Evolutionary conservation across 2,888 invertebrate genomes (phyloP).

Genomic region (Incurvaria masculella): DNA sequence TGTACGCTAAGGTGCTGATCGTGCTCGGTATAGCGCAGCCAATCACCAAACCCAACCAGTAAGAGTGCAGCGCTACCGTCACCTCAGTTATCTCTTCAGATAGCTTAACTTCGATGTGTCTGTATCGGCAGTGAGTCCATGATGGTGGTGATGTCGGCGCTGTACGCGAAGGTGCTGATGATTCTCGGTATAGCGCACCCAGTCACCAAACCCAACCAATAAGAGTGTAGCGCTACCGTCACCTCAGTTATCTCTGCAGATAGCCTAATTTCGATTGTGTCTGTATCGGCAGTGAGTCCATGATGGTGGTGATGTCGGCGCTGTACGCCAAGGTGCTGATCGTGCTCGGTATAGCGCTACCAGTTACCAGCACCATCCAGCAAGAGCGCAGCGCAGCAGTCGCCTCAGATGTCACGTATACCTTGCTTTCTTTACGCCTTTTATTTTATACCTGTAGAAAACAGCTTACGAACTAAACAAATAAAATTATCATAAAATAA

Average conservation of each 20-base stretch:
- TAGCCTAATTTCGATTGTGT: neutral
- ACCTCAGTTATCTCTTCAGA: too few relatives aligned
- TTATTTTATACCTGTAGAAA: too few relatives aligned
- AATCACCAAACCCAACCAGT: conserved; percentile 60
- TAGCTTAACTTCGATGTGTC: too few relatives aligned
- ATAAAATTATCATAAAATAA: too few relatives aligned
- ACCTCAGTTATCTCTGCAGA: conserved; percentile 45
- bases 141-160: conserved; percentile 59
- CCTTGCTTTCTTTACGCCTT: too few relatives aligned
- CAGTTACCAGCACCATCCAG: conserved; percentile 61
- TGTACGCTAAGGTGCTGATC: conserved; percentile 64
- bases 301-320: conserved; percentile 60
- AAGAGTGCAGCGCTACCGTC: conserved; percentile 44
- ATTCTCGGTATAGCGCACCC: conserved; percentile 63
- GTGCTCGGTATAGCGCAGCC: conserved; percentile 63
- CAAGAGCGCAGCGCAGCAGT: conserved; percentile 47
- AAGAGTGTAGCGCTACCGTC: conserved; percentile 45
- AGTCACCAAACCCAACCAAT: conserved; percentile 60
- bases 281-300: conserved; percentile 54
- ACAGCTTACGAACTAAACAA: too few relatives aligned
- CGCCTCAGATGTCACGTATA: conserved; percentile 35
- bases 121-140: conserved; percentile 57
- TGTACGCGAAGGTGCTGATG: conserved; percentile 64
- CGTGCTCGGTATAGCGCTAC: conserved; percentile 61
- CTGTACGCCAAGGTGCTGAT: conserved; percentile 65